phyloP scores from a whole-genome alignment of 2,888 invertebrate genomes.

The Hirudinaria manillensis region DNA sequence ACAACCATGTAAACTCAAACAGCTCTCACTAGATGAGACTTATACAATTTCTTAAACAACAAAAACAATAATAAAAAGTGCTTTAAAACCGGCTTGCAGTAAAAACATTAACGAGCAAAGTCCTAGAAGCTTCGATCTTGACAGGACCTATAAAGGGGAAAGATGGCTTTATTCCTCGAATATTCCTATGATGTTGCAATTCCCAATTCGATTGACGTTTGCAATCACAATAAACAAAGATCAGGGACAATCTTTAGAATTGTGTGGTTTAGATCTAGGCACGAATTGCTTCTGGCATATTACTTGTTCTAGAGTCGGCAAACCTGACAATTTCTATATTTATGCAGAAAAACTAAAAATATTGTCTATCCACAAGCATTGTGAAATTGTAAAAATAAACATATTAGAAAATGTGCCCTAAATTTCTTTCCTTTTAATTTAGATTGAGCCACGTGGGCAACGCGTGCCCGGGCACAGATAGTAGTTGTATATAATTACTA shows the following conservation, averaged over 20 bases:
- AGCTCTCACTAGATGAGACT: too few relatives aligned
- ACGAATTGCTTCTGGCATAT: conserved; percentile 27
- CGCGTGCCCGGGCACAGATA: neutral
- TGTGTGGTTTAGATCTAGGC: conserved; percentile 22
- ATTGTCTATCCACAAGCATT: neutral
- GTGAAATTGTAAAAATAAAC: neutral
- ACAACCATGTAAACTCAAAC: too few relatives aligned
- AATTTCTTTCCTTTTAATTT: neutral
- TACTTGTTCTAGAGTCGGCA: conserved; percentile 33
- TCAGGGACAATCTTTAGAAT: conserved; percentile 26
- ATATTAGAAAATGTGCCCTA: neutral
- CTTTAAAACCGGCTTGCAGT: too few relatives aligned
- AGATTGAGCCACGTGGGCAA: neutral
- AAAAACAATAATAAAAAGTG: too few relatives aligned
- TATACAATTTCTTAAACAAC: too few relatives aligned
- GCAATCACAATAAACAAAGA: conserved; percentile 11
- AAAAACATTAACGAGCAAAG: conserved; percentile 37
- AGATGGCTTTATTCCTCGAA: conserved; percentile 40
- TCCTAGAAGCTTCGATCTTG: conserved; percentile 39
- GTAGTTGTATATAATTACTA: too few relatives aligned
- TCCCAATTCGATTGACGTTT: conserved; percentile 1
- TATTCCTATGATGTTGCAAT: conserved; percentile 38
- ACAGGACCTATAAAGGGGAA: conserved; percentile 37
- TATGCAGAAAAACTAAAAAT: conserved; percentile 7
- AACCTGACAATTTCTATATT: conserved; percentile 24